These are phyloP conservation scores for Aphelocoma californica DNA, from an alignment of 2,797 vertebrate genomes.

Conservation along the genomic window DNA sequence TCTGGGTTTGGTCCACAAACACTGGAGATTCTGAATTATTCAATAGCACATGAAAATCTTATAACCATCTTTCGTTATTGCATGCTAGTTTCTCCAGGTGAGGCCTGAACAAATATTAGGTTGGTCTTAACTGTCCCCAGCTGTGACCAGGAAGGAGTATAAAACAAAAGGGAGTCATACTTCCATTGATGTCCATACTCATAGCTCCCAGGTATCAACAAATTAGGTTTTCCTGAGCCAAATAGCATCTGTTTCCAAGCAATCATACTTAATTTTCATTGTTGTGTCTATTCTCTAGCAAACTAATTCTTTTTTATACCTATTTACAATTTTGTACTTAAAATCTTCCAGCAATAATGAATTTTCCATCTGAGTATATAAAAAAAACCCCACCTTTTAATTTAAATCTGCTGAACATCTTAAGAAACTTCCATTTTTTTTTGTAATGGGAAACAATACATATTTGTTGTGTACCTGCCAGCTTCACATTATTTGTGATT, in stretches of 20 bases:
- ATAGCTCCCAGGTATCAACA: not conserved
- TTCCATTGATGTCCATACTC: not conserved
- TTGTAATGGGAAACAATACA: not conserved
- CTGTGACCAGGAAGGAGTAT: not conserved
- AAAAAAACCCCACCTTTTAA: not conserved
- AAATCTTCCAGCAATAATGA: not conserved
- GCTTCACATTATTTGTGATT: not conserved
- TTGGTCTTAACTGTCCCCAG: not conserved
- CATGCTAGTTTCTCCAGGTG: not conserved
- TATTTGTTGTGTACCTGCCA: not conserved
- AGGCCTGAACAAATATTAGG: not conserved
- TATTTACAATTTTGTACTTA: not conserved
- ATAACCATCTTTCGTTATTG: not conserved
- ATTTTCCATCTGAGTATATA: not conserved
- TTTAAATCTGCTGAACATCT: not conserved
- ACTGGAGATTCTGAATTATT: not conserved
- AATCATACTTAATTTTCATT: not conserved
- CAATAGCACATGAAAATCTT: not conserved
- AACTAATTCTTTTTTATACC: not conserved
- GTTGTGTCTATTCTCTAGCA: not conserved
- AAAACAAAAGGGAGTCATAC: not conserved
- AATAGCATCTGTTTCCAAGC: not conserved
- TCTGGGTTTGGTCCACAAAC: not conserved
- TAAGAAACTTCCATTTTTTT: not conserved
- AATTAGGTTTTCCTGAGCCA: not conserved